Evolutionary conservation across 2,113 vertebrate species (phyloP).

Genomic region (Cynocephalus volans): DNA sequence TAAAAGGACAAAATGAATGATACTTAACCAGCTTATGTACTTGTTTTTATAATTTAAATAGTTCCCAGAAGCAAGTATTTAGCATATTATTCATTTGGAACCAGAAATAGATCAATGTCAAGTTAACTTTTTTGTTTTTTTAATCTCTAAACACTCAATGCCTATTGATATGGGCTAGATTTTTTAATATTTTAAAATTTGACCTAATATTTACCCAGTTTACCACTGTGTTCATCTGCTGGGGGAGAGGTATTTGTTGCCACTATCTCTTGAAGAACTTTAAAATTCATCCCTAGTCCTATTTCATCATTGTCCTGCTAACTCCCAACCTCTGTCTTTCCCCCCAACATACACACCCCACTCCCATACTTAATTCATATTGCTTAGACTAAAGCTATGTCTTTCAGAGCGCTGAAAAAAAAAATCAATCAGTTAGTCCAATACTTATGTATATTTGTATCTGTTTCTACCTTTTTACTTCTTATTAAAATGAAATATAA

Average conservation of each 20-base stretch:
- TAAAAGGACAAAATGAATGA: not conserved
- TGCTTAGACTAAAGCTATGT: too few relatives aligned
- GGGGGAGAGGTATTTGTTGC: too few relatives aligned
- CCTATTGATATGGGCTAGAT: not conserved
- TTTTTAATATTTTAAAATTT: constrained; percentile 10
- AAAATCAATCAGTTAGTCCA: too few relatives aligned
- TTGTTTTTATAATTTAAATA: not conserved
- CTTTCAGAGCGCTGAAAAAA: too few relatives aligned
- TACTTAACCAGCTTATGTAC: not conserved
- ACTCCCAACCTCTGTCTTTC: too few relatives aligned
- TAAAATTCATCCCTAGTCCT: too few relatives aligned
- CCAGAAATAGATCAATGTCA: not conserved
- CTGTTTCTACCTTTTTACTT: too few relatives aligned
- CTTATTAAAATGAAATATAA: too few relatives aligned
- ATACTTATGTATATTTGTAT: too few relatives aligned
- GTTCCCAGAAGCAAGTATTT: not conserved
- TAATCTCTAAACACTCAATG: not conserved
- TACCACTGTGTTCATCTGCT: not conserved
- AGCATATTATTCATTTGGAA: not conserved
- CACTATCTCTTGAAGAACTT: not conserved
- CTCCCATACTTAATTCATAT: too few relatives aligned
- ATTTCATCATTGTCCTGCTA: too few relatives aligned
- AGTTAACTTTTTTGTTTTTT: not conserved
- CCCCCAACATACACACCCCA: too few relatives aligned
- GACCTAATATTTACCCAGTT: not conserved